A percentile compares a stretch with the other conserved stretches of the same genome.
These are phyloP conservation scores for Anagyrus pseudococci DNA, from an alignment of 2,888 invertebrate genomes.

Conservation along the genomic window DNA sequence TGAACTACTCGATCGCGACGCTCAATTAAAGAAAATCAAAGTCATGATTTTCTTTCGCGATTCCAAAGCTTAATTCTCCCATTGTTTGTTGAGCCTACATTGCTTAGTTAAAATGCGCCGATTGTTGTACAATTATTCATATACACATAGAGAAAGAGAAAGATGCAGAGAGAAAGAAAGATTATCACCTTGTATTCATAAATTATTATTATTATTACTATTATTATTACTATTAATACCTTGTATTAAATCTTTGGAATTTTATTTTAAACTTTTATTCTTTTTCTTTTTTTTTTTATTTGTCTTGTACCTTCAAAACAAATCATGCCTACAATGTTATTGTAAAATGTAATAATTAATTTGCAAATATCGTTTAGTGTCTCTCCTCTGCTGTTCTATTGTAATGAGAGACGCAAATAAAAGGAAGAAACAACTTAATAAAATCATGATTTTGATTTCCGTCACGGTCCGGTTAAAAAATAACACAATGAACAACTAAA, in stretches of 20 bases:
- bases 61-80: conserved; percentile 39
- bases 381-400: conserved; percentile 21
- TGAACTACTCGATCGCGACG: conserved; percentile 40
- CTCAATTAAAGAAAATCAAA: conserved; percentile 43
- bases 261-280: conserved; percentile 3
- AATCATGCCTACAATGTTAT: conserved; percentile 31
- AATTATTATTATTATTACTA: conserved; percentile 17
- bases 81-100: conserved; percentile 41
- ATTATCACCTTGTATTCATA: conserved; percentile 19
- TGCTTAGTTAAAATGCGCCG: conserved; percentile 39
- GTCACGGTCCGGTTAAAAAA: conserved; percentile 25
- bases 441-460: conserved; percentile 42
- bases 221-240: not conserved
- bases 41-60: conserved; percentile 43
- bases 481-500: too few species aligned
- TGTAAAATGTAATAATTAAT: conserved; percentile 37
- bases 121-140: conserved; percentile 40
- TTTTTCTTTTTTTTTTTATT: conserved; percentile 20
- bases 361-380: conserved; percentile 21
- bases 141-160: conserved; percentile 32
- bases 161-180: conserved; percentile 6
- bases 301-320: conserved; percentile 30
- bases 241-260: not conserved
- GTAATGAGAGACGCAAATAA: conserved; percentile 21
- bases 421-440: conserved; percentile 10